Base-by-base conservation (phyloP, 2,888 invertebrate species). In the Dynastes tityus region DNA sequence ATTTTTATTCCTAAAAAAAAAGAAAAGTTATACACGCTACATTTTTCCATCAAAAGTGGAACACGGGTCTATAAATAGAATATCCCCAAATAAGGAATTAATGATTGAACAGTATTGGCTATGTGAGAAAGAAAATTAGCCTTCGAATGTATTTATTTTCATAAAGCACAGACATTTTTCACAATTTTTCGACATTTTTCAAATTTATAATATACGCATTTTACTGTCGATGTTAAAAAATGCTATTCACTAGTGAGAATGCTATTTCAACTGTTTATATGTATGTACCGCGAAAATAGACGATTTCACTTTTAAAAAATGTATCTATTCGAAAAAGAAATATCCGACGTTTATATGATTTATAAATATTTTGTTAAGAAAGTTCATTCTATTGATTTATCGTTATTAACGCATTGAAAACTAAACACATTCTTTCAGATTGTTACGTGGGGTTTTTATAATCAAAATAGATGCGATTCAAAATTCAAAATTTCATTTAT, bases 401-500 rank as follows among this genome's bases (percentile, higher is more conserved):
- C 16, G 32, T 37, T 37, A 37, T 37, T 37, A 37, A 16, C 16
- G 4, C n/a, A 16, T 40, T 32, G 6, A 40, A 68, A 68, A 49
- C 45, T 45, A 22, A 68, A 49, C 45, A 68, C 29, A 61, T 61
- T 68, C 16, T 51, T 45, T 68, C 68, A 68, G 45, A 68, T 27
- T 45, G 27, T 49, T 40, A 65, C n/a, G 13, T 55, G 55, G n/a
- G 40, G 37, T 37, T 40, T 37, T 55, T 55, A 55, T 55, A 55
- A 40, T 65, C 65, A 13, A 65, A 65, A 65, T 65, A 65, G 16
- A 65, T 32, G 11, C 13, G n/a, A 13, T 13, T n/a, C 13, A 65
- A 6, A 64, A 40, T 64, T 64, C 2, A 13, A 13, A n/a, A n/a
- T 55, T 13, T 6, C 37, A 67, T 45, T 9, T 51, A 51, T 68